These are phyloP conservation scores for Neolamprologus variostigma DNA, from an alignment of 2,113 vertebrate species.

Conservation along the genomic window DNA sequence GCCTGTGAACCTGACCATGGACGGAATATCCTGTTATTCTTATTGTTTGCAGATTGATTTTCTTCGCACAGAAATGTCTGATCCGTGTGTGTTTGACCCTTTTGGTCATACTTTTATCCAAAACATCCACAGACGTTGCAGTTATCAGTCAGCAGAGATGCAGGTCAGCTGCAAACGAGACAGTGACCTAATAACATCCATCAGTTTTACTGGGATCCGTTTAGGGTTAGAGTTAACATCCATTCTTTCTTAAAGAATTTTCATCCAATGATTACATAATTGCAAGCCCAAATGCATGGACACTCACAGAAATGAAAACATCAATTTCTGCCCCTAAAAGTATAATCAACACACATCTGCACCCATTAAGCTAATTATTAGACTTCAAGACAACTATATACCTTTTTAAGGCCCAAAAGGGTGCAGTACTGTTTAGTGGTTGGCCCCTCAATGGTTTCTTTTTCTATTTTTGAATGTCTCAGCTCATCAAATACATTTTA, in stretches of 20 bases:
- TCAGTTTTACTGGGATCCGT: background rate
- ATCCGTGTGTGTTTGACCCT: background rate
- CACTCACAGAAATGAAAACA: background rate
- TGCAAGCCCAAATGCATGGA: background rate
- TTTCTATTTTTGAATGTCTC: background rate
- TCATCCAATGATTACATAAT: background rate
- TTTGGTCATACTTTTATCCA: background rate
- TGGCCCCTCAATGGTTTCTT: background rate
- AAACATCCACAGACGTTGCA: background rate
- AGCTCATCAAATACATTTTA: background rate
- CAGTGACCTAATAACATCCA: background rate
- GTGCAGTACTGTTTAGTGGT: background rate
- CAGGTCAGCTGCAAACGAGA: background rate
- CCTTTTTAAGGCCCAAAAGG: background rate
- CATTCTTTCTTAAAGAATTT: background rate
- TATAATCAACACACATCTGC: background rate
- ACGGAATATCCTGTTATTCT: background rate
- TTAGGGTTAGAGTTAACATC: background rate
- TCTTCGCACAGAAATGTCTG: background rate
- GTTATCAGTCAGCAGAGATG: background rate
- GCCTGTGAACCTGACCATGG: background rate
- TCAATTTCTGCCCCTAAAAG: background rate
- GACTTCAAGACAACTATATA: background rate
- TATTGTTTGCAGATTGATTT: background rate
- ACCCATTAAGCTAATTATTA: background rate